Percentiles rank a stretch among this genome's conserved stretches.
Evolutionary conservation across 2,113 vertebrate genomes (phyloP).

Genomic region (Misgurnus mizolepis): DNA sequence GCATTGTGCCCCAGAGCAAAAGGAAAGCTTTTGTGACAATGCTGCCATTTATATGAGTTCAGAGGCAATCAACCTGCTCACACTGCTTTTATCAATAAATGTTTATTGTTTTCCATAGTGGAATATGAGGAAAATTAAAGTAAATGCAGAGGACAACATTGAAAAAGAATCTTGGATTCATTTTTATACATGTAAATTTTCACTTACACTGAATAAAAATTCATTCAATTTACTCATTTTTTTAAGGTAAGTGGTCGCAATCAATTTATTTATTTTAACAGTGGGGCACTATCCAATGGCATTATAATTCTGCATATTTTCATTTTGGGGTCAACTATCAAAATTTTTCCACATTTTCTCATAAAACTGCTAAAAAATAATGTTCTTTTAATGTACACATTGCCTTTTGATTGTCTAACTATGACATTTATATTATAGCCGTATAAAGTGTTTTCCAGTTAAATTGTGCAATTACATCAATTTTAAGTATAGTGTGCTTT

Average conservation of each 20-base stretch:
- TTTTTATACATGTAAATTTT: neutral
- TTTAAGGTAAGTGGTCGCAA: too few relatives aligned
- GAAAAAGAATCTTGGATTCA: too few relatives aligned
- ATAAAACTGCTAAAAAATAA: neutral
- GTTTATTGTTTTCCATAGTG: neutral
- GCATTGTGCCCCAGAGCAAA: slow-evolving; percentile 6
- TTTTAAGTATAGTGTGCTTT: slow-evolving; percentile 1
- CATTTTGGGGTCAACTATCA: too few relatives aligned
- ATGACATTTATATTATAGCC: neutral
- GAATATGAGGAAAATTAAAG: neutral
- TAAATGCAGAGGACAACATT: neutral
- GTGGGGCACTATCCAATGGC: too few relatives aligned
- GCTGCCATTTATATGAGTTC: slow-evolving; percentile 8
- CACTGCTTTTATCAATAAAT: neutral
- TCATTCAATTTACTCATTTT: too few relatives aligned
- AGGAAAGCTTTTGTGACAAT: neutral
- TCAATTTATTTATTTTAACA: too few relatives aligned
- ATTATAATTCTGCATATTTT: too few relatives aligned
- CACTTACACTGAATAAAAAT: neutral
- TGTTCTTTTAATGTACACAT: neutral
- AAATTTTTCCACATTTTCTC: too few relatives aligned
- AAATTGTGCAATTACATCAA: slow-evolving; percentile 9
- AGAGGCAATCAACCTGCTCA: neutral
- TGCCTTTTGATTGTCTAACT: neutral
- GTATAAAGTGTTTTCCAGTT: neutral